Evolutionary conservation across 2,113 vertebrate genomes (phyloP).

Genomic region (Noctilio leporinus): DNA sequence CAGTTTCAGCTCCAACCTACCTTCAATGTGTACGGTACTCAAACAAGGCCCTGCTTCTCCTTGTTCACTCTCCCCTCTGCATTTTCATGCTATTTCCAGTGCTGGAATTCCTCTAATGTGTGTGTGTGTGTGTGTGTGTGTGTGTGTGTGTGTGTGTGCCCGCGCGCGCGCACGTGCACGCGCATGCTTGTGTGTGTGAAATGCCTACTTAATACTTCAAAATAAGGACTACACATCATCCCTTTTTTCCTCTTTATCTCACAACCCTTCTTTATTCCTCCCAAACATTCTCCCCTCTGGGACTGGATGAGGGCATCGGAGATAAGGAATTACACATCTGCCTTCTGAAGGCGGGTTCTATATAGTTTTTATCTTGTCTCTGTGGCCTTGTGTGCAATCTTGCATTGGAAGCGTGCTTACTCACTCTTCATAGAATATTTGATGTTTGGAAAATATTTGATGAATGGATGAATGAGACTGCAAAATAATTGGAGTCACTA

Average conservation of each 20-base stretch:
- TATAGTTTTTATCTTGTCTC: not conserved
- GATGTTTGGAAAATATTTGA: not conserved
- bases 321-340: not conserved
- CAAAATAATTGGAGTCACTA: not conserved
- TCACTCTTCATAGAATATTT: slow-evolving; percentile 18
- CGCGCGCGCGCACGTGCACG: too few relatives aligned
- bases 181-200: not conserved
- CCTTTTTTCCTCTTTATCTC: not conserved
- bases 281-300: not conserved
- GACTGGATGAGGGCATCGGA: not conserved
- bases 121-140: not conserved
- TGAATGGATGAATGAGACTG: not conserved
- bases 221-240: not conserved
- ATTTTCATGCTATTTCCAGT: not conserved
- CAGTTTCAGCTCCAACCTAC: not conserved
- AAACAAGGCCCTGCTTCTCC: not conserved
- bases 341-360: not conserved
- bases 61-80: not conserved
- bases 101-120: not conserved
- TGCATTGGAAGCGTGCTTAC: not conserved
- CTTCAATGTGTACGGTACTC: not conserved
- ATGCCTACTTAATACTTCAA: not conserved
- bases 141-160: not conserved
- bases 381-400: not conserved
- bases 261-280: not conserved